Evolutionary conservation across 1,140 invertebrate genomes (phyloP).

Genomic region (Anoplolepis gracilipes): DNA sequence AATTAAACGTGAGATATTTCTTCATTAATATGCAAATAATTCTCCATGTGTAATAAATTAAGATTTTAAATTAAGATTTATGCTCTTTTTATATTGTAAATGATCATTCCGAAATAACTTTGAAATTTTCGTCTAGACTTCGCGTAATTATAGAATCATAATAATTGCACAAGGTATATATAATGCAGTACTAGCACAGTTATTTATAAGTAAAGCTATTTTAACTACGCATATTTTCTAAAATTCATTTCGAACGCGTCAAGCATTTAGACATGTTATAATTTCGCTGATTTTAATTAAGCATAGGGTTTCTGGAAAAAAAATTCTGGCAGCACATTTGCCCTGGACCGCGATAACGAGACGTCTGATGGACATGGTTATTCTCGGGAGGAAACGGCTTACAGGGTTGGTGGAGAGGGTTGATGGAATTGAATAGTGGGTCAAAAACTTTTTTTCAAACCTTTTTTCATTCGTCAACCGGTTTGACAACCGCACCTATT

Average conservation of each 20-base stretch:
- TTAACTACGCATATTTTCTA: neutral
- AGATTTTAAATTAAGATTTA: no score
- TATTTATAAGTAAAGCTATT: neutral
- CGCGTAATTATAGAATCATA: neutral
- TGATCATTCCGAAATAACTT: neutral
- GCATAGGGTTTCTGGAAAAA: slow-evolving; percentile 73
- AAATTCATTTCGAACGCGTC: slow-evolving; percentile 31
- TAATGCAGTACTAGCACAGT: neutral
- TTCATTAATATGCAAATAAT: neutral
- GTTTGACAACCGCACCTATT: slow-evolving; percentile 64
- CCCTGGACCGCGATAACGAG: slow-evolving; percentile 79
- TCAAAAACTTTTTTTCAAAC: slow-evolving; percentile 70
- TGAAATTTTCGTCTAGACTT: no score
- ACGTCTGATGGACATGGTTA: slow-evolving; percentile 84
- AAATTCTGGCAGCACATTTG: slow-evolving; percentile 60
- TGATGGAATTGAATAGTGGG: slow-evolving; percentile 79
- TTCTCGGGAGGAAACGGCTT: slow-evolving; percentile 78
- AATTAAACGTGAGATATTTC: neutral
- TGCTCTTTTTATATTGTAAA: neutral
- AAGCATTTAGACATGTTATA: slow-evolving; percentile 59
- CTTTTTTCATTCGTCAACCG: slow-evolving; percentile 67
- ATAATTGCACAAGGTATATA: no score
- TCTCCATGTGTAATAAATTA: neutral
- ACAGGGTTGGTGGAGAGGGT: slow-evolving; percentile 43
- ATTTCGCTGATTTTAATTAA: slow-evolving; percentile 81